A percentile compares a stretch with the other conserved stretches of the same genome.
Conservation (phyloP, 2,113 vertebrate genomes). For the Lycaon pictus region DNA sequence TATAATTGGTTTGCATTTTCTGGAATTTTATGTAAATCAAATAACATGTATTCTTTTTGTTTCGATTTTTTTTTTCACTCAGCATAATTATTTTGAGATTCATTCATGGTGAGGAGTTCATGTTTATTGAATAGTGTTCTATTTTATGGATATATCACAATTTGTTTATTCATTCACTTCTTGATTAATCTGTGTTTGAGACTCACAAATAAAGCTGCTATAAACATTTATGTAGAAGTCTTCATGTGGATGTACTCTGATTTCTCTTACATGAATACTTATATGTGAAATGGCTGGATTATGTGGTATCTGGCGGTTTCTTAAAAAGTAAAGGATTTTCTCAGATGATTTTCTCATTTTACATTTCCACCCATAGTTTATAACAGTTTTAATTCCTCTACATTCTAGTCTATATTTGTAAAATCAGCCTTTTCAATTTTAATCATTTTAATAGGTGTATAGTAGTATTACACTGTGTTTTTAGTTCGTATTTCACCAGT, state of each 20-base stretch:
- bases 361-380: neutral
- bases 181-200: neutral
- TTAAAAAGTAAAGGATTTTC: neutral
- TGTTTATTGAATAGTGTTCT: conserved; percentile 6
- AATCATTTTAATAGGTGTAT: neutral
- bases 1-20: neutral
- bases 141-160: neutral
- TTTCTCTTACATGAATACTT: neutral
- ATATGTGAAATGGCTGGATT: neutral
- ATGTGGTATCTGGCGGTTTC: neutral
- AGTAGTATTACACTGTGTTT: neutral
- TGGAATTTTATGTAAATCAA: conserved; percentile 18
- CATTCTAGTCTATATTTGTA: neutral
- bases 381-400: neutral
- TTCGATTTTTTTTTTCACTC: neutral
- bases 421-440: neutral
- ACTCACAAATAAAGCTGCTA: neutral
- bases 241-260: neutral
- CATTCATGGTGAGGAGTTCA: neutral
- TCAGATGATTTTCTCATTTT: neutral
- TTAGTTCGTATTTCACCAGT: neutral
- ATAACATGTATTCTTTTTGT: neutral
- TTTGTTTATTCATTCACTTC: neutral
- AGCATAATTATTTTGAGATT: conserved; percentile 19
- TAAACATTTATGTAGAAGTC: neutral